Conservation (phyloP, 2,888 invertebrate species). For the Drosophila hamatofila region DNA sequence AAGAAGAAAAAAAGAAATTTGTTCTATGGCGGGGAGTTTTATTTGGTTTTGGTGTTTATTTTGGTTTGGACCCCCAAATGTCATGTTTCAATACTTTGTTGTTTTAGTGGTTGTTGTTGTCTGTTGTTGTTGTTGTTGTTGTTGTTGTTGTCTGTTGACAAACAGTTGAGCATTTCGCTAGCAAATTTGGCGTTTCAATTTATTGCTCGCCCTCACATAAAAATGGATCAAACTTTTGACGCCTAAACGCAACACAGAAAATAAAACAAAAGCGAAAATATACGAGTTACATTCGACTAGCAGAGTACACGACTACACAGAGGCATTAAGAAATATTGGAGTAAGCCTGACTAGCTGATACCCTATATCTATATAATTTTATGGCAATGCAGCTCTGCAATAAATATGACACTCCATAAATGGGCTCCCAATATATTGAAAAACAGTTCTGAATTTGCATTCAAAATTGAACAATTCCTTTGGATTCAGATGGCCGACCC, state of each 20-base stretch:
- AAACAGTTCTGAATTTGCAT: background rate
- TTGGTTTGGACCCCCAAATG: constrained; percentile 33
- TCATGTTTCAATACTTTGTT: constrained; percentile 37
- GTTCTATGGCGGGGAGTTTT: constrained; percentile 17
- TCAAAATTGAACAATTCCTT: background rate
- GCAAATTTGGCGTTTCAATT: constrained; percentile 51
- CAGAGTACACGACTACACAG: background rate
- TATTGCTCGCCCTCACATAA: constrained; percentile 54
- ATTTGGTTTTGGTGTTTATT: constrained; percentile 40
- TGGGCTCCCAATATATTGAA: background rate
- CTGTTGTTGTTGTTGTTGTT: constrained; percentile 2
- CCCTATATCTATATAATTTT: too few relatives aligned
- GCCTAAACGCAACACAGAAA: constrained; percentile 32
- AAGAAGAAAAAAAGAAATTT: background rate
- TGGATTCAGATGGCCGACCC: background rate
- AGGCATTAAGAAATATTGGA: background rate
- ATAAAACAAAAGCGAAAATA: constrained; percentile 22
- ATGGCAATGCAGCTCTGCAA: background rate
- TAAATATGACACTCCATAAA: background rate
- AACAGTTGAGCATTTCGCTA: constrained; percentile 37
- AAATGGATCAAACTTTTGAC: constrained; percentile 74
- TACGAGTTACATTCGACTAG: constrained; percentile 19
- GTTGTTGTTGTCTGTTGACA: constrained; percentile 31
- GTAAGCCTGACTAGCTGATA: background rate
- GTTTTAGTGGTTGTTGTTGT: constrained; percentile 25